A percentile compares a stretch with the other conserved stretches of the same genome.
Conservation (phyloP, 1,140 invertebrate species). For the Drosophila willistoni region DNA sequence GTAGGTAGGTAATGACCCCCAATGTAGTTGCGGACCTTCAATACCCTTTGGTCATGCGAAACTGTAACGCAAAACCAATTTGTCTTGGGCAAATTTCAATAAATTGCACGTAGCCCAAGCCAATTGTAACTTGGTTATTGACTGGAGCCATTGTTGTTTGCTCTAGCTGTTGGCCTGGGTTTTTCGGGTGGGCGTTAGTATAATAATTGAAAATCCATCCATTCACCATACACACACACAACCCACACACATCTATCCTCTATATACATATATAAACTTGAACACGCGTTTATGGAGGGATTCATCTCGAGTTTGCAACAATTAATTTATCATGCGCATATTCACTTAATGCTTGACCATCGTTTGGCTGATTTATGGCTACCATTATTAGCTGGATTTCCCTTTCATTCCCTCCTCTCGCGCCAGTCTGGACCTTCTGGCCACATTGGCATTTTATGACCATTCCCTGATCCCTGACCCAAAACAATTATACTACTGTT, state of each 20-base stretch:
- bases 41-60: constrained; percentile 10
- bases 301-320: constrained; percentile 33
- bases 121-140: constrained; percentile 17
- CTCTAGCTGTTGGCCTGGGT: not conserved
- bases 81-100: constrained; percentile 48
- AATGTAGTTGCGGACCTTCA: not conserved
- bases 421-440: not conserved
- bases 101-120: constrained; percentile 20
- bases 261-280: no score
- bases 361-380: constrained; percentile 72
- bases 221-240: not conserved
- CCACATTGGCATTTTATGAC: constrained; percentile 44
- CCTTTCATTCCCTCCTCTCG: not conserved
- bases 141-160: constrained; percentile 14
- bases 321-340: constrained; percentile 75
- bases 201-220: constrained; percentile 53
- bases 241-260: constrained; percentile 2
- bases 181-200: constrained; percentile 18
- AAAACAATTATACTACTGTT: constrained; percentile 69
- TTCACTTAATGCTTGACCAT: constrained; percentile 67
- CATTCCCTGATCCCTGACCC: constrained; percentile 28
- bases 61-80: constrained; percentile 51
- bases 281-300: not conserved
- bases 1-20: constrained; percentile 37
- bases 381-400: constrained; percentile 61